A percentile compares a stretch with the other conserved stretches of the same genome.
These are phyloP conservation scores for Semnornis frantzii DNA, from an alignment of 2,113 vertebrate species.

Conservation along the genomic window DNA sequence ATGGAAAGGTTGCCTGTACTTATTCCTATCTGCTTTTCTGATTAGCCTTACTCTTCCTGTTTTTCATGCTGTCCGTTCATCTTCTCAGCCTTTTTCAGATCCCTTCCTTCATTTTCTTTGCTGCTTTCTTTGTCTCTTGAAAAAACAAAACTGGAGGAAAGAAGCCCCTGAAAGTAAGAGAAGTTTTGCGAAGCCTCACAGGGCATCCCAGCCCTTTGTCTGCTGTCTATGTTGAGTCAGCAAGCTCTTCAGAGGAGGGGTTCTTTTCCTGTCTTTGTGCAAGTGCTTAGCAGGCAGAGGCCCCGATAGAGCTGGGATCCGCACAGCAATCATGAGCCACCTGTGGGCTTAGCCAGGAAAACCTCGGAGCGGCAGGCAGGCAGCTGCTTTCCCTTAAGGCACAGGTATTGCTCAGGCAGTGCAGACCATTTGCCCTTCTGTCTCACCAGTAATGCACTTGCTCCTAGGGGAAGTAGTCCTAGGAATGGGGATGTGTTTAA, in stretches of 20 bases:
- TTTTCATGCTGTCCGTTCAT: background rate
- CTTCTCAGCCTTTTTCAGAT: background rate
- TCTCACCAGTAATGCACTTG: background rate
- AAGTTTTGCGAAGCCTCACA: background rate
- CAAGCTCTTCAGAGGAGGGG: slow-evolving; percentile 62
- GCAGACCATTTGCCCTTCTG: slow-evolving; percentile 23
- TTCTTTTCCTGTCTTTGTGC: slow-evolving; percentile 68
- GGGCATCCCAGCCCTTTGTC: slow-evolving; percentile 39
- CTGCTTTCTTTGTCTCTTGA: background rate
- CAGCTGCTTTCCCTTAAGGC: slow-evolving; percentile 32
- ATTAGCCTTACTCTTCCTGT: background rate
- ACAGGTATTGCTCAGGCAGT: slow-evolving; percentile 60
- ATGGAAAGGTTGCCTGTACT: background rate
- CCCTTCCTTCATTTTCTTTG: background rate
- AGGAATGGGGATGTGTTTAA: slow-evolving; percentile 11
- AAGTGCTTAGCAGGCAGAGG: slow-evolving; percentile 60
- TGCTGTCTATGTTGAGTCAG: slow-evolving; percentile 55
- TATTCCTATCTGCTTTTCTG: background rate
- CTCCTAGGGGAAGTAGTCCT: slow-evolving; percentile 44
- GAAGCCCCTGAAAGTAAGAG: background rate
- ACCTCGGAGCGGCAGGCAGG: too few species aligned
- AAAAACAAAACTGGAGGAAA: background rate
- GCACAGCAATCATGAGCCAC: slow-evolving; percentile 41
- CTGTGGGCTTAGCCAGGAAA: slow-evolving; percentile 48
- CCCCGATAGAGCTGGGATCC: slow-evolving; percentile 39